phyloP scores from a whole-genome alignment of 2,888 invertebrate species.

The Eudemis profundana region DNA sequence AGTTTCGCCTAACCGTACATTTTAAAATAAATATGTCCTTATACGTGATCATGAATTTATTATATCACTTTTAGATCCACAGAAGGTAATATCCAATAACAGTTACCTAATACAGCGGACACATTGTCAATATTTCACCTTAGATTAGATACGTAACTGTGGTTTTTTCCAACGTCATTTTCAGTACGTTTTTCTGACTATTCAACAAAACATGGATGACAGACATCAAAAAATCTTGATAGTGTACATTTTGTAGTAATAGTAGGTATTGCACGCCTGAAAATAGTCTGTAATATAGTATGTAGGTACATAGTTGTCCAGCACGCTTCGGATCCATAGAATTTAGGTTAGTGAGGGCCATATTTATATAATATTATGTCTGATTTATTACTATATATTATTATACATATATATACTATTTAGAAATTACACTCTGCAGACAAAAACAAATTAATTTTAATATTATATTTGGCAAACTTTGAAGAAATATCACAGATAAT shows the following conservation, averaged over 20 bases:
- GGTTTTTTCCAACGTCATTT: background rate
- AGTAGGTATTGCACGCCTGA: conserved; percentile 46
- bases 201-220: background rate
- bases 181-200: background rate
- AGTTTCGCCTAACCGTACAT: too few relatives aligned
- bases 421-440: too few relatives aligned
- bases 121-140: background rate
- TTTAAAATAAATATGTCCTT: too few relatives aligned
- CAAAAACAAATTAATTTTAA: too few relatives aligned
- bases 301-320: conserved; percentile 43
- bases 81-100: too few relatives aligned
- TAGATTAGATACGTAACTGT: background rate
- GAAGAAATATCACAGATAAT: too few relatives aligned
- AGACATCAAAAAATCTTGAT: background rate
- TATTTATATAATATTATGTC: conserved; percentile 21
- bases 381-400: background rate
- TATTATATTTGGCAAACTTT: too few relatives aligned
- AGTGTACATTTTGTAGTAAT: conserved; percentile 22
- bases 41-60: too few relatives aligned
- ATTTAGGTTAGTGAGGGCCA: conserved; percentile 42
- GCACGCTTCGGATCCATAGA: conserved; percentile 44
- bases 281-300: conserved; percentile 36
- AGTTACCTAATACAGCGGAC: background rate
- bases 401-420: background rate
- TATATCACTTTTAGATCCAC: too few relatives aligned